A percentile compares a stretch with the other conserved stretches of the same genome.
These are phyloP conservation scores for Phacellophora camtschatica DNA, from an alignment of 30 jellyfish, hydroid and myxozoan species.

Conservation along the genomic window DNA sequence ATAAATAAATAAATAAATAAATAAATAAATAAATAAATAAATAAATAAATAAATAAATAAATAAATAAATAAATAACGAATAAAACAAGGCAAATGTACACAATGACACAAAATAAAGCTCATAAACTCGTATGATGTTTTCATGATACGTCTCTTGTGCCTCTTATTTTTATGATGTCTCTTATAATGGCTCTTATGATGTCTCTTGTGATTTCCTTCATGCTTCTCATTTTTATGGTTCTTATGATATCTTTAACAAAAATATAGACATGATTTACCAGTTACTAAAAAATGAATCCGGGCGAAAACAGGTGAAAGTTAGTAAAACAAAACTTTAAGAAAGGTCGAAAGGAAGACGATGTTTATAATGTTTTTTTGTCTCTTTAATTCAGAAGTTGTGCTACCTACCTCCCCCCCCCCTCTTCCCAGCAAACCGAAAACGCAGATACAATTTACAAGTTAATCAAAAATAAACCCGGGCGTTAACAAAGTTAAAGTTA, in stretches of 20 bases:
- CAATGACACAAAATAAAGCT: too few relatives aligned
- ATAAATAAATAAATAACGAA: too few relatives aligned
- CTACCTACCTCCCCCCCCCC: background rate
- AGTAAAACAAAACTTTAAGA: background rate
- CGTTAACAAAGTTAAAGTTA: background rate
- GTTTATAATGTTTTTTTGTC: background rate
- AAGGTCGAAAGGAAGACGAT: background rate
- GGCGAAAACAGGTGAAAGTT: background rate
- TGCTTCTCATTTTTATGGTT: conserved; percentile 64
- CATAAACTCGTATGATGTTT: too few relatives aligned
- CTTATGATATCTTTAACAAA: conserved; percentile 83
- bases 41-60: too few relatives aligned
- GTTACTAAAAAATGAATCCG: conserved; percentile 79
- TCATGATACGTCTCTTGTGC: too few relatives aligned
- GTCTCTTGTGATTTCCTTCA: conserved; percentile 77
- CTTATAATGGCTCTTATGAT: conserved; percentile 85
- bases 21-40: too few relatives aligned
- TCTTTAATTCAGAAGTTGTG: background rate
- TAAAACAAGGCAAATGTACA: too few relatives aligned
- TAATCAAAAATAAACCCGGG: background rate
- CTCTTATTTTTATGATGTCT: too few relatives aligned
- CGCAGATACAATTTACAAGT: too few relatives aligned
- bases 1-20: too few relatives aligned
- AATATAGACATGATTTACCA: conserved; percentile 94
- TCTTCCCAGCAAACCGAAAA: background rate